These are phyloP conservation scores for Onchidella celtica DNA, from an alignment of 2,888 invertebrate species.

Conservation along the genomic window DNA sequence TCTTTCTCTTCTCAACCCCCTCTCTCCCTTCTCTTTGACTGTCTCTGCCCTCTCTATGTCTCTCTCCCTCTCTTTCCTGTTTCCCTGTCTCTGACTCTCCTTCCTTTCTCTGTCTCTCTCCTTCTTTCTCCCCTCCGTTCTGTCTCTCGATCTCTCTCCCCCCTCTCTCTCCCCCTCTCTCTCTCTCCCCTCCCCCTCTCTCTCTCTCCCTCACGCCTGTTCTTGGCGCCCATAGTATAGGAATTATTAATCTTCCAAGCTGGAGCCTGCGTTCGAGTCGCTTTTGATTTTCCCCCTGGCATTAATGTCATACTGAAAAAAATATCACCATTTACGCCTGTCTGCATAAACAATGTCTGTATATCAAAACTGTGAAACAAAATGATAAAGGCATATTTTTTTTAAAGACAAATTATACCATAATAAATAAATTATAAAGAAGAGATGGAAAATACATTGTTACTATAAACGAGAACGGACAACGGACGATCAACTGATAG, in stretches of 20 bases:
- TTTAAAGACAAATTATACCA: too few relatives aligned
- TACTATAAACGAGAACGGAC: background rate
- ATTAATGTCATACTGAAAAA: too few relatives aligned
- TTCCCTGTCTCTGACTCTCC: background rate
- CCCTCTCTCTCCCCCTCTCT: conserved; percentile 25
- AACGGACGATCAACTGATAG: background rate
- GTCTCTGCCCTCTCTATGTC: background rate
- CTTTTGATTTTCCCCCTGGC: too few relatives aligned
- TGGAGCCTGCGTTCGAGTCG: too few relatives aligned
- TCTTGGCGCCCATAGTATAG: too few relatives aligned
- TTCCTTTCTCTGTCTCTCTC: background rate
- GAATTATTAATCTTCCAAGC: too few relatives aligned
- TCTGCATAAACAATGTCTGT: too few relatives aligned
- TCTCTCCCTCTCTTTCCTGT: background rate
- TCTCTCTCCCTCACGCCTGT: too few relatives aligned
- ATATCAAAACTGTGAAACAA: too few relatives aligned
- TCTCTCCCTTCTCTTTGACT: background rate
- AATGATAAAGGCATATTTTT: too few relatives aligned
- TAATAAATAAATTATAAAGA: background rate
- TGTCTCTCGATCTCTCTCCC: background rate
- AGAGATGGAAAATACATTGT: background rate
- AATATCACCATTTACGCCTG: too few relatives aligned
- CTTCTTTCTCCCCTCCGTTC: background rate
- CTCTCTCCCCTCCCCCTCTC: too few relatives aligned
- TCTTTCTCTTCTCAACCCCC: background rate